Evolutionary conservation across 1,140 invertebrate species (phyloP).

Genomic region (Polyergus mexicanus): DNA sequence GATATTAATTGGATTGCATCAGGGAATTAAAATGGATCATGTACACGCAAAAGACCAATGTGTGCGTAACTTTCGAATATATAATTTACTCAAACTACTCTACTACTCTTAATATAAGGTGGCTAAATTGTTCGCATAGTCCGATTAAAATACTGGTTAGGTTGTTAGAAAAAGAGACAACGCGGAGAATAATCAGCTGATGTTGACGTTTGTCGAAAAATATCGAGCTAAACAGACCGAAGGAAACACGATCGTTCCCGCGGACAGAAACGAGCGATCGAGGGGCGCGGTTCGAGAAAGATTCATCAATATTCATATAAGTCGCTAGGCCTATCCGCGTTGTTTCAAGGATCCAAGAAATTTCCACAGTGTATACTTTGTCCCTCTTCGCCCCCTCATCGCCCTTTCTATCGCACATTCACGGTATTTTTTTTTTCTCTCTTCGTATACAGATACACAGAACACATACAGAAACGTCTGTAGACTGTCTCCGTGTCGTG

Average conservation of each 20-base stretch:
- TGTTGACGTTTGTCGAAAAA: not conserved
- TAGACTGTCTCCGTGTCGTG: not conserved
- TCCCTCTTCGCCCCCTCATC: not conserved
- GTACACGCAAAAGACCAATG: too few relatives aligned
- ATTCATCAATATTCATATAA: conserved; percentile 86
- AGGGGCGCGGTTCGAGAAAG: conserved; percentile 78
- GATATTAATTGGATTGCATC: not conserved
- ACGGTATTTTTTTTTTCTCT: not conserved
- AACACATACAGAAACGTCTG: not conserved
- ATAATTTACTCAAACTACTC: too few relatives aligned
- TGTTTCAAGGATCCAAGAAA: conserved; percentile 82
- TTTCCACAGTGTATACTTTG: conserved; percentile 70
- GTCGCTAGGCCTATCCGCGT: conserved; percentile 79
- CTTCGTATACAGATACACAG: not conserved
- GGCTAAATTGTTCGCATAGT: too few relatives aligned
- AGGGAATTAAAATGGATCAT: too few relatives aligned
- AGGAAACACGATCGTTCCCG: not conserved
- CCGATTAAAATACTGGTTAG: too few relatives aligned
- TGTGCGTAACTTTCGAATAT: too few relatives aligned
- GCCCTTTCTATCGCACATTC: conserved; percentile 26
- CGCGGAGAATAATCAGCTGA: not conserved
- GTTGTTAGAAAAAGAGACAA: too few relatives aligned
- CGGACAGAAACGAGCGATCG: conserved; percentile 60
- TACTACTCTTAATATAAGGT: too few relatives aligned
- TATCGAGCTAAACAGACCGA: not conserved